A percentile compares a stretch with the other conserved stretches of the same genome.
Evolutionary conservation across 2,113 vertebrate genomes (phyloP).

Genomic region (Chelonoidis abingdonii): DNA sequence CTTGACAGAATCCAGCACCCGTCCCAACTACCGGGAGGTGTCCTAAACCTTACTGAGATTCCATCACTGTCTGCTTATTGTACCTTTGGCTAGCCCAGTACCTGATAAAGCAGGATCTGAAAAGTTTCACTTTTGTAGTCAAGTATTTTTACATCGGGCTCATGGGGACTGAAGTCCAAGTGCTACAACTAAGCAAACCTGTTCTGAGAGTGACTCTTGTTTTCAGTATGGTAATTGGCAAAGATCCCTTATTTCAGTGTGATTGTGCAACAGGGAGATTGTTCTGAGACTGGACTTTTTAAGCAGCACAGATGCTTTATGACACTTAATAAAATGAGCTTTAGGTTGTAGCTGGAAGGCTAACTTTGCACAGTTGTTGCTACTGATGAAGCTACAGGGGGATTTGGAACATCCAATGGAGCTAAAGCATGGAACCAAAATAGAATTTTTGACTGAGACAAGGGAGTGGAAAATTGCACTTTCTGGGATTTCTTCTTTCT

Average conservation of each 20-base stretch:
- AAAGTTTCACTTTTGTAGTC: background rate
- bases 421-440: background rate
- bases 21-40: background rate
- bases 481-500: background rate
- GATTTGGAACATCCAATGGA: background rate
- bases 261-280: background rate
- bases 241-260: background rate
- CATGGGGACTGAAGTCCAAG: background rate
- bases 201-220: background rate
- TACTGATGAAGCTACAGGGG: background rate
- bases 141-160: background rate
- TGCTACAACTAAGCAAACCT: background rate
- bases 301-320: fast-evolving
- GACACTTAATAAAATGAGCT: background rate
- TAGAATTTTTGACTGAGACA: background rate
- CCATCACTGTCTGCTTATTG: background rate
- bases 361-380: background rate
- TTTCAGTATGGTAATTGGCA: background rate
- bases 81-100: background rate
- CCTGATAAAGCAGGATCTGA: background rate
- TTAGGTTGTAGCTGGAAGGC: background rate
- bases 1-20: background rate
- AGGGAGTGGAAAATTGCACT: background rate
- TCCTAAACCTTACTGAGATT: background rate
- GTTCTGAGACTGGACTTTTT: background rate